phyloP scores from a whole-genome alignment of 2,888 invertebrate species.

The Tetropium fuscum region DNA sequence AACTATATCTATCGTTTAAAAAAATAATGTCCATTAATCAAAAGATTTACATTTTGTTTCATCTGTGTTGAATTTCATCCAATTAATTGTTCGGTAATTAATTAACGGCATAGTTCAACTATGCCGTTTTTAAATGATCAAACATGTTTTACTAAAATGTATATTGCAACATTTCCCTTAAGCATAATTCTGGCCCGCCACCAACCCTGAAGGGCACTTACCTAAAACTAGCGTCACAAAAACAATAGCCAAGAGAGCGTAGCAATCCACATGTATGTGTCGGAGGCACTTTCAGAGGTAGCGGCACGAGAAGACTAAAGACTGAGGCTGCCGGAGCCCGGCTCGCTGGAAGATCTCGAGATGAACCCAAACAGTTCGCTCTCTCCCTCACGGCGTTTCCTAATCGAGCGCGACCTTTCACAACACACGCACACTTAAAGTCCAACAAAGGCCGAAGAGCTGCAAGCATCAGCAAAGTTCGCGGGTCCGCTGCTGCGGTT shows the following conservation, averaged over 20 bases:
- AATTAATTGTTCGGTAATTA: too few relatives aligned
- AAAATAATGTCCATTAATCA: too few relatives aligned
- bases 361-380: slow-evolving; percentile 59
- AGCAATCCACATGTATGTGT: slow-evolving; percentile 14
- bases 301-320: slow-evolving; percentile 46
- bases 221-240: slow-evolving; percentile 13
- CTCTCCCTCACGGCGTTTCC: slow-evolving; percentile 56
- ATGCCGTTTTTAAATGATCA: too few relatives aligned
- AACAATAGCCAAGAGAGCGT: slow-evolving; percentile 2
- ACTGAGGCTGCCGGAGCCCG: slow-evolving; percentile 40
- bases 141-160: too few relatives aligned
- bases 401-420: slow-evolving; percentile 57
- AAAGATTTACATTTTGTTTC: too few relatives aligned
- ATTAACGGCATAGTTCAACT: too few relatives aligned
- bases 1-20: too few relatives aligned
- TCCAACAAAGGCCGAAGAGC: slow-evolving; percentile 52
- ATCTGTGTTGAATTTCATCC: too few relatives aligned
- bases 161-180: too few relatives aligned
- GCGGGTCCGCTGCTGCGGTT: not conserved
- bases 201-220: too few relatives aligned
- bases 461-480: not conserved
- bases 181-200: too few relatives aligned
- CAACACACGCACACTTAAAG: slow-evolving; percentile 55
- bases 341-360: slow-evolving; percentile 57
- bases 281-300: slow-evolving; percentile 8